phyloP scores from a whole-genome alignment of 2,113 vertebrate genomes.

The Esox niger region DNA sequence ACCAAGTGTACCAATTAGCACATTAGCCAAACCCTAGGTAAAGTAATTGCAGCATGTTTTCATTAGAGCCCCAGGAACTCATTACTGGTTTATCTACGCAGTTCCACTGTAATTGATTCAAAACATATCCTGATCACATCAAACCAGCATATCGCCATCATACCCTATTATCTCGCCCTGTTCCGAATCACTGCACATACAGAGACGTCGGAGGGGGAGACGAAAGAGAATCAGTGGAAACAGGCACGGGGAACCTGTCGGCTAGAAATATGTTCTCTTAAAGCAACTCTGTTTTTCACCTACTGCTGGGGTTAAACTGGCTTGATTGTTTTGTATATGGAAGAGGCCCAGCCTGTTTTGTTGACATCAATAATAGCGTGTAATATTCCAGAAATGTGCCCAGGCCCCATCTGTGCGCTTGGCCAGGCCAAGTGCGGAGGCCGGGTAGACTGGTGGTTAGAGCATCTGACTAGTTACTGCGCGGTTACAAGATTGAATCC shows the following conservation, averaged over 20 bases:
- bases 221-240: not conserved
- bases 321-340: slow-evolving; percentile 32
- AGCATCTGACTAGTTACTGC: no score
- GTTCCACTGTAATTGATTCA: slow-evolving; percentile 80
- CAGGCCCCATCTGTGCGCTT: no score
- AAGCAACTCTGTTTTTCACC: slow-evolving; percentile 5
- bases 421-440: no score
- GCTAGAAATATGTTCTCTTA: not conserved
- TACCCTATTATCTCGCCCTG: slow-evolving; percentile 70
- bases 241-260: no score
- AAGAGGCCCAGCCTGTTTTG: slow-evolving; percentile 7
- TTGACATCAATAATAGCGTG: slow-evolving; percentile 29
- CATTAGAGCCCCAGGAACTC: slow-evolving; percentile 24
- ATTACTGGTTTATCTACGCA: slow-evolving; percentile 66
- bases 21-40: slow-evolving; percentile 67
- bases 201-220: slow-evolving; percentile 39
- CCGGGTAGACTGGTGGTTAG: no score
- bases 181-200: slow-evolving; percentile 67
- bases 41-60: slow-evolving; percentile 64
- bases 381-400: slow-evolving; percentile 1
- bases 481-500: no score
- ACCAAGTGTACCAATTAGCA: slow-evolving; percentile 48
- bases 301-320: slow-evolving; percentile 21
- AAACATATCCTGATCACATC: slow-evolving; percentile 77
- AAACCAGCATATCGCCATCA: slow-evolving; percentile 74